phyloP scores from a whole-genome alignment of 2,888 invertebrate genomes.

The Cheilosia scutellata region DNA sequence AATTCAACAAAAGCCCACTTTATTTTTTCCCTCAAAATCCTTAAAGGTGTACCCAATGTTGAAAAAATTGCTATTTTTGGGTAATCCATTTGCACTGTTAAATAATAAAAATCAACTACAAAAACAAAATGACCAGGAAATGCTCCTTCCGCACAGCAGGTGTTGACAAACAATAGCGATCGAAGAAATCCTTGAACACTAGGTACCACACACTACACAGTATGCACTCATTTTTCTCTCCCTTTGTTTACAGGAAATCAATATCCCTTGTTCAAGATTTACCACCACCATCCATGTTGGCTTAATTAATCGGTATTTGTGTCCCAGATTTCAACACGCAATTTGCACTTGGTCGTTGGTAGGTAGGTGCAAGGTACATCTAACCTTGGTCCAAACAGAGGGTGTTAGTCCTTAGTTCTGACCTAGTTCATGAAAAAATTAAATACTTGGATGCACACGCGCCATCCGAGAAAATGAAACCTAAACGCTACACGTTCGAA shows the following conservation, averaged over 20 bases:
- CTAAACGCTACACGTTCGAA: constrained; percentile 14
- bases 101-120: no score
- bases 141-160: no score
- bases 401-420: constrained; percentile 3
- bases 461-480: background rate
- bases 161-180: no score
- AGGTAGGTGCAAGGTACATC: background rate
- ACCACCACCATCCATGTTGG: constrained; percentile 7
- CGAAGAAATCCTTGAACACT: no score
- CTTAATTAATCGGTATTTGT: constrained; percentile 18
- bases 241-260: constrained; percentile 5
- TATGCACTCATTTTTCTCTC: background rate
- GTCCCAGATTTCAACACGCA: constrained; percentile 14
- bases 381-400: constrained; percentile 18
- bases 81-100: no score
- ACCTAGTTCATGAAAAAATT: background rate
- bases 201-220: background rate
- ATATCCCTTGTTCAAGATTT: constrained; percentile 24
- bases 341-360: background rate
- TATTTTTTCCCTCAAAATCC: no score
- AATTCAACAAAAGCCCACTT: no score
- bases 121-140: no score
- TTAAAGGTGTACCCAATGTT: no score
- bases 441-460: background rate
- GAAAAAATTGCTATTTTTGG: no score